Conservation (phyloP, 2,797 vertebrate species). For the Triplophysa bombifrons region DNA sequence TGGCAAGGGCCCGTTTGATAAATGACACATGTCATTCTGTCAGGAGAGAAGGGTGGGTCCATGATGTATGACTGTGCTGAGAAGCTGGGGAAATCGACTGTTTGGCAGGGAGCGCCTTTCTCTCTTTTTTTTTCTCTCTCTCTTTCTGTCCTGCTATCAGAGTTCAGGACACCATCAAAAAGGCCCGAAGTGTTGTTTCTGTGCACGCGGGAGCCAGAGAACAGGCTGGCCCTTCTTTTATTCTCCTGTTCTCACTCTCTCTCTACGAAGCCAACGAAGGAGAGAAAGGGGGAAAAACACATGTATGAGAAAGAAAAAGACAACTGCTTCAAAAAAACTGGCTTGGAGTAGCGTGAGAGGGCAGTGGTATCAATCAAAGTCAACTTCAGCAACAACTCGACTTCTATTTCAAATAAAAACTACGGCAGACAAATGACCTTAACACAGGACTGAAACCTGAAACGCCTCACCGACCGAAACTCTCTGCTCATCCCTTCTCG, state of each 20-base stretch:
- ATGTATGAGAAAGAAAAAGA: slow-evolving; percentile 49
- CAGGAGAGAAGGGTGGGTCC: slow-evolving; percentile 95
- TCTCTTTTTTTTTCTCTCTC: slow-evolving; percentile 30
- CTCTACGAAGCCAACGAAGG: slow-evolving; percentile 42
- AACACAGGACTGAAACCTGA: slow-evolving; percentile 74
- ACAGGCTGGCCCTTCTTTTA: slow-evolving; percentile 52
- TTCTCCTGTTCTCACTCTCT: slow-evolving; percentile 53
- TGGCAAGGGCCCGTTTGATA: slow-evolving; percentile 91
- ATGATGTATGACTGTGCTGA: slow-evolving; percentile 90
- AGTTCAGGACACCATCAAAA: slow-evolving; percentile 50
- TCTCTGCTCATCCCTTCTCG: slow-evolving; percentile 44
- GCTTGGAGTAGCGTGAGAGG: slow-evolving; percentile 50
- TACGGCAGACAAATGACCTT: slow-evolving; percentile 84
- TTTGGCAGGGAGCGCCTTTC: slow-evolving; percentile 86
- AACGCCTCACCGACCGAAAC: slow-evolving; percentile 59
- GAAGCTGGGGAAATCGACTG: slow-evolving; percentile 97
- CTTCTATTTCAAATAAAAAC: slow-evolving; percentile 83
- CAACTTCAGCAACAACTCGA: slow-evolving; percentile 81
- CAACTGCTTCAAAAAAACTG: slow-evolving; percentile 45
- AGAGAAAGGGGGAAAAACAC: slow-evolving; percentile 49
- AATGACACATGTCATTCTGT: slow-evolving; percentile 99
- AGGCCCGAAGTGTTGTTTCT: slow-evolving; percentile 34
- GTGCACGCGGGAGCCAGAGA: slow-evolving; percentile 23
- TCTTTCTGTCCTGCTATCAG: slow-evolving; percentile 48
- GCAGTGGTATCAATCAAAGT: slow-evolving; percentile 75